phyloP scores from a whole-genome alignment of 2,797 vertebrate genomes.

The Spinibarbus caldwelli region DNA sequence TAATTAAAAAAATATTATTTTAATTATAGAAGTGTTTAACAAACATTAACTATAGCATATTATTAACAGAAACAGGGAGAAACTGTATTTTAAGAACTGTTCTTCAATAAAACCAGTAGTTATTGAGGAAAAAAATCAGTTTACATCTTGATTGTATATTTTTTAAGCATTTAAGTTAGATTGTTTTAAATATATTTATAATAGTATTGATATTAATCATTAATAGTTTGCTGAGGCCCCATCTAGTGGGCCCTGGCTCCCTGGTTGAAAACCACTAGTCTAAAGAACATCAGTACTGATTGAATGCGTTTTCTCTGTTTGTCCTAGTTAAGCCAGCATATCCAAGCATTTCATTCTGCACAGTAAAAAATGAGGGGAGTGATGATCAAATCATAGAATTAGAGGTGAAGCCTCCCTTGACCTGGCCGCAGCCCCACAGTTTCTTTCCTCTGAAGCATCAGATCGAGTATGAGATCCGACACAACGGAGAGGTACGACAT shows the following conservation, averaged over 20 bases:
- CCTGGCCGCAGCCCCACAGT: slow-evolving; percentile 77
- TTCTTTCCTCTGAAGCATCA: slow-evolving; percentile 78
- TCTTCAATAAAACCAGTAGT: too few relatives aligned
- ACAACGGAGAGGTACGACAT: slow-evolving; percentile 71
- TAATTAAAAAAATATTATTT: too few relatives aligned
- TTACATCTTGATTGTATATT: too few relatives aligned
- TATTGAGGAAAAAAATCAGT: too few relatives aligned
- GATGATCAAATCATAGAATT: slow-evolving; percentile 58
- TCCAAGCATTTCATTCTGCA: slow-evolving; percentile 64
- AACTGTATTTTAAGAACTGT: too few relatives aligned
- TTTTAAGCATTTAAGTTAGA: too few relatives aligned
- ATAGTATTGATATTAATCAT: too few relatives aligned
- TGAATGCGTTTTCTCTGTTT: neutral
- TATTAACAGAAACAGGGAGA: too few relatives aligned
- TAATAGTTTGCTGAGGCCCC: neutral
- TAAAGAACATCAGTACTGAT: neutral
- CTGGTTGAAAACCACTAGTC: neutral
- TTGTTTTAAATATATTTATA: too few relatives aligned
- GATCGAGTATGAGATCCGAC: slow-evolving; percentile 68
- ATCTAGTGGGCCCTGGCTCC: neutral
- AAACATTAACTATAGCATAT: too few relatives aligned
- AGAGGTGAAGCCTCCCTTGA: slow-evolving; percentile 68
- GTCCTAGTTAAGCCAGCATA: slow-evolving; percentile 66
- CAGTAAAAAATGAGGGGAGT: slow-evolving; percentile 27
- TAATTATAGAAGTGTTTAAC: too few relatives aligned